phyloP scores from a whole-genome alignment of 2,888 invertebrate genomes.

The Aricia artaxerxes region DNA sequence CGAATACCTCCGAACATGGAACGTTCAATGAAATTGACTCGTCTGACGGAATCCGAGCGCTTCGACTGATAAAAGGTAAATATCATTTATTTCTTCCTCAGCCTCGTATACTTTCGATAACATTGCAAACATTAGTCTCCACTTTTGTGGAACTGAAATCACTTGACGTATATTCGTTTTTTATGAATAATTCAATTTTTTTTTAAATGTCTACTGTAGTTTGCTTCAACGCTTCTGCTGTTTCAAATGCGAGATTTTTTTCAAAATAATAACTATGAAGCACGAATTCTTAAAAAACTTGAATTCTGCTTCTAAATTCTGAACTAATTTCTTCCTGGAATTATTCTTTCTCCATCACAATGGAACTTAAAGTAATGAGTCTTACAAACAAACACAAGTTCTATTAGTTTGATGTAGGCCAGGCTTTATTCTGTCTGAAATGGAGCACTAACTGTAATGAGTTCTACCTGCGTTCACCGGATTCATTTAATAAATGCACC shows the following conservation, averaged over 20 bases:
- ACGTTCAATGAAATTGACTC: constrained; percentile 7
- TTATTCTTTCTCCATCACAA: neutral
- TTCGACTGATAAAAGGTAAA: constrained; percentile 5
- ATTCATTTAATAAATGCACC: constrained; percentile 21
- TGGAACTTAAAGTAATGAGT: constrained; percentile 11
- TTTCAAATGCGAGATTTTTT: neutral
- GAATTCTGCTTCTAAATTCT: neutral
- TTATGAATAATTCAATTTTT: neutral
- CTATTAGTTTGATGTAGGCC: constrained; percentile 22
- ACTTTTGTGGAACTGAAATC: constrained; percentile 5
- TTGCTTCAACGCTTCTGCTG: neutral
- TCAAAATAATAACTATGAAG: neutral
- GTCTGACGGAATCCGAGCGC: constrained; percentile 8
- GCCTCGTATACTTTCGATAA: constrained; percentile 5
- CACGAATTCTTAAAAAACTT: neutral
- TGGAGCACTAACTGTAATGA: constrained; percentile 24
- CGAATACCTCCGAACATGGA: constrained; percentile 18
- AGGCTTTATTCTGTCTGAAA: constrained; percentile 17
- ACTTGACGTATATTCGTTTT: neutral
- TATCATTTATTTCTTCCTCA: constrained; percentile 9
- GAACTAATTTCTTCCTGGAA: neutral
- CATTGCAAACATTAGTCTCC: neutral
- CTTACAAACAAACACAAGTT: constrained; percentile 19
- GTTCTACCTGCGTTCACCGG: constrained; percentile 22
- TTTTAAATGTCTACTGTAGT: neutral